phyloP scores from a whole-genome alignment of 2,797 vertebrate species.

The Mormyrus hasselquistii region DNA sequence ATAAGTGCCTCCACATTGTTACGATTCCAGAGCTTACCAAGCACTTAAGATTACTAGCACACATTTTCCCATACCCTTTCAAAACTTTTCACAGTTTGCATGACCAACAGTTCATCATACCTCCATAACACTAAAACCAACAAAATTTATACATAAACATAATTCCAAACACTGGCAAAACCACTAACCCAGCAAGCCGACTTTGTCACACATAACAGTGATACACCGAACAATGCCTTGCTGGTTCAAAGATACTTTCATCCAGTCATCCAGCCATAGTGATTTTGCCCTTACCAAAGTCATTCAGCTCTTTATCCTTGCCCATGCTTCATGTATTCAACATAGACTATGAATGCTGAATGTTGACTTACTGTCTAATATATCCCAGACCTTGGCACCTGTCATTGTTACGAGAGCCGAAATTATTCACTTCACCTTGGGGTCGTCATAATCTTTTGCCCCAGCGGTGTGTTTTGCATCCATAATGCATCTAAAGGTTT shows the following conservation, averaged over 20 bases:
- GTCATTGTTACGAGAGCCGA: not conserved
- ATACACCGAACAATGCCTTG: not conserved
- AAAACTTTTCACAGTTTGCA: not conserved
- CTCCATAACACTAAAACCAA: not conserved
- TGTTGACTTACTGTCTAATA: not conserved
- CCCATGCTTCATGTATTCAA: not conserved
- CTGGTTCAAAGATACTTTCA: not conserved
- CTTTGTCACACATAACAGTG: not conserved
- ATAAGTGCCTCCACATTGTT: not conserved
- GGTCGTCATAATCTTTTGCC: not conserved
- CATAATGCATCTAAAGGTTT: not conserved
- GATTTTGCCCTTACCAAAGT: not conserved
- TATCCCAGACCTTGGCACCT: not conserved
- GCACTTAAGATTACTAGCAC: not conserved
- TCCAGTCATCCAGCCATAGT: not conserved
- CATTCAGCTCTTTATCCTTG: not conserved
- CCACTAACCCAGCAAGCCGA: not conserved
- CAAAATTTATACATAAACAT: not conserved
- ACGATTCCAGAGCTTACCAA: not conserved
- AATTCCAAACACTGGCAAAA: not conserved
- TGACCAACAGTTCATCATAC: not conserved
- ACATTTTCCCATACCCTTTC: not conserved
- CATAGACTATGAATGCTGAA: not conserved
- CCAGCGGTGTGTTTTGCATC: not conserved
- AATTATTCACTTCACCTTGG: not conserved